A percentile compares a stretch with the other conserved stretches of the same genome.
Conservation (phyloP, 53 echinoderm and acorn worm species). For the Arbacia lixula region DNA sequence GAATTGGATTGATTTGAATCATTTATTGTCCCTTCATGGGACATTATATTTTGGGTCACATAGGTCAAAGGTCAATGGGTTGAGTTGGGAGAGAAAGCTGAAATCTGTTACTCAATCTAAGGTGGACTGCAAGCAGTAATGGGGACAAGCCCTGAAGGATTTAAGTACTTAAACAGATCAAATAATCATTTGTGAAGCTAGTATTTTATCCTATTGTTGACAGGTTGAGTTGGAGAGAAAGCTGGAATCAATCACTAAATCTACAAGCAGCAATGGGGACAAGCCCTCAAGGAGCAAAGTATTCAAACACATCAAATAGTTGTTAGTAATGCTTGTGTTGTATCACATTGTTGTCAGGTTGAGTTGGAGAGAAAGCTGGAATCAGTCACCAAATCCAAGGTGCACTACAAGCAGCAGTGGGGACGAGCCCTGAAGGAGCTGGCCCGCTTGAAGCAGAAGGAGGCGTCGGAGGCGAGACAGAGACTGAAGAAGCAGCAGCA, state of each 20-base stretch:
- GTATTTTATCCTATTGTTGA: no score
- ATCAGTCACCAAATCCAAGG: conserved; percentile 88
- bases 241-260: conserved; percentile 80
- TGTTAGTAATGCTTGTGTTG: no score
- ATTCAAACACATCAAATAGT: no score
- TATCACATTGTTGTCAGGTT: no score
- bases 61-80: no score
- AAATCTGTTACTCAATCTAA: conserved; percentile 86
- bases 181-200: no score
- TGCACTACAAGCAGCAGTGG: conserved; percentile 99
- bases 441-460: conserved; percentile 84
- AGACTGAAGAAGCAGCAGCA: conserved; percentile 90
- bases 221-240: conserved; percentile 93
- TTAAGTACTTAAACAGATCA: no score
- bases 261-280: conserved; percentile 96
- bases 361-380: conserved; percentile 94
- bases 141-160: conserved; percentile 84
- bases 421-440: conserved; percentile 96
- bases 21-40: no score
- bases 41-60: no score
- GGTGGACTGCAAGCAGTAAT: conserved; percentile 91
- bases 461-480: conserved; percentile 89
- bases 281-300: conserved; percentile 65
- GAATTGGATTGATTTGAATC: not conserved
- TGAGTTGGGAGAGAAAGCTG: conserved; percentile 84